Evolutionary conservation across 2,888 invertebrate species (phyloP).

Genomic region (Cabera pusaria): DNA sequence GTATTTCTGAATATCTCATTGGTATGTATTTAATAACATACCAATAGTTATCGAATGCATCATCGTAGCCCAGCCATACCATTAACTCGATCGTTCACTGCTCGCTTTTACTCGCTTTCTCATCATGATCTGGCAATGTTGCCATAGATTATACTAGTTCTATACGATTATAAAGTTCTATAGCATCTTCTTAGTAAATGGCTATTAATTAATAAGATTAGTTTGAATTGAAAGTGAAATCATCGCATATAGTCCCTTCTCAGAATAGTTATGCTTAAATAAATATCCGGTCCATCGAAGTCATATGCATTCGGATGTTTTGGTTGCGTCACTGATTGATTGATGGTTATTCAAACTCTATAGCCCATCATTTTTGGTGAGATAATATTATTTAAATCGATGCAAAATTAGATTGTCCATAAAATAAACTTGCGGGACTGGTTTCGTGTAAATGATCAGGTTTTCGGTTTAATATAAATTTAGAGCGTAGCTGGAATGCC

Average conservation of each 20-base stretch:
- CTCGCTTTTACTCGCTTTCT: constrained; percentile 29
- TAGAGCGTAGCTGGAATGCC: too few relatives aligned
- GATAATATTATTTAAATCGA: constrained; percentile 1
- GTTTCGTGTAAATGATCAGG: constrained; percentile 8
- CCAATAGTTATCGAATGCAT: constrained; percentile 7
- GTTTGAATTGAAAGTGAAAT: too few relatives aligned
- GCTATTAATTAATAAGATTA: too few relatives aligned
- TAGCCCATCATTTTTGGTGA: too few relatives aligned
- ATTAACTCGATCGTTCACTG: constrained; percentile 11
- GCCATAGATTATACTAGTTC: neutral
- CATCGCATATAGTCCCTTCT: too few relatives aligned
- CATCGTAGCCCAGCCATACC: constrained; percentile 1
- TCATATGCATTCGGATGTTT: constrained; percentile 5
- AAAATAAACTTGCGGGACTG: constrained; percentile 9
- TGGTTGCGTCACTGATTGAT: constrained; percentile 15
- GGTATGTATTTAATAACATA: too few relatives aligned
- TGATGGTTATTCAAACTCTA: constrained; percentile 2
- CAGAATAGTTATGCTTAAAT: too few relatives aligned
- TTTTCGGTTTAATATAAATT: constrained; percentile 7
- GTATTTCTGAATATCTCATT: too few relatives aligned
- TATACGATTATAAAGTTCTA: constrained; percentile 10
- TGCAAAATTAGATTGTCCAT: constrained; percentile 14
- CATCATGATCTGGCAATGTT: constrained; percentile 10
- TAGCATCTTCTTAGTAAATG: neutral
- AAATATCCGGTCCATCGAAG: constrained; percentile 5